Evolutionary conservation across 2,797 vertebrate genomes (phyloP), one percentile per base, ranked within the genome.

Genomic region (Onychomys arenicola): DNA sequence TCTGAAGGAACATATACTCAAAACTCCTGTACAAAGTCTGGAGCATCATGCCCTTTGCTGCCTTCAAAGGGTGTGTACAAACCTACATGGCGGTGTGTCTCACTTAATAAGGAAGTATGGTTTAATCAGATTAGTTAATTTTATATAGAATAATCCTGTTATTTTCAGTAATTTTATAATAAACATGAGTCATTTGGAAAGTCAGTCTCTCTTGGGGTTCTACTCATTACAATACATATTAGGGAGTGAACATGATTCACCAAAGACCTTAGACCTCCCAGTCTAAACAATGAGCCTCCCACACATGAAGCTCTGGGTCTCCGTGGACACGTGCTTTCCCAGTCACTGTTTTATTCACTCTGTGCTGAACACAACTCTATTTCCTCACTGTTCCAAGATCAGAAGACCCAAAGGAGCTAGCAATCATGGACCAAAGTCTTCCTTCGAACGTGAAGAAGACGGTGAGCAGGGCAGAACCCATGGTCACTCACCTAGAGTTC

Each of bases 401-500:
- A 55, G 52, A 84, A 91, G 75, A 94, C 63, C 7, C 89, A 96
- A 76, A 91, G 29, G 67, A 90, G 52, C 25, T 27, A 77, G 87
- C 93, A 96, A 43, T 84, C 59, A 52, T 93, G 67, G 94, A 86
- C 8, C 67, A 94, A 92, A 85, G 49, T 83, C 59, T 90, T 85
- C 94, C 69, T 93, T n/a, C 34, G 43, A 95, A 95, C 85, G 19
- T 71, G 2, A 11, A n/a, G 55, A 85, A n/a, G 63, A 23, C 14
- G 5, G 6, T 65, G 29, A 52, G 21, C 40, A 61, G 90, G 59
- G 86, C 49, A 96, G 95, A 91, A 71, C 90, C 87, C 14, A 14
- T 82, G 71, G 61, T 90, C 71, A 46, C 57, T 55, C 21, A 52
- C 80, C 27, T 95, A 52, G 93, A 91, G 94, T 94, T 96, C 97